A percentile compares a stretch with the other conserved stretches of the same genome.
Conservation (phyloP, 2,888 invertebrate genomes). For the Heliconius ethilla region DNA sequence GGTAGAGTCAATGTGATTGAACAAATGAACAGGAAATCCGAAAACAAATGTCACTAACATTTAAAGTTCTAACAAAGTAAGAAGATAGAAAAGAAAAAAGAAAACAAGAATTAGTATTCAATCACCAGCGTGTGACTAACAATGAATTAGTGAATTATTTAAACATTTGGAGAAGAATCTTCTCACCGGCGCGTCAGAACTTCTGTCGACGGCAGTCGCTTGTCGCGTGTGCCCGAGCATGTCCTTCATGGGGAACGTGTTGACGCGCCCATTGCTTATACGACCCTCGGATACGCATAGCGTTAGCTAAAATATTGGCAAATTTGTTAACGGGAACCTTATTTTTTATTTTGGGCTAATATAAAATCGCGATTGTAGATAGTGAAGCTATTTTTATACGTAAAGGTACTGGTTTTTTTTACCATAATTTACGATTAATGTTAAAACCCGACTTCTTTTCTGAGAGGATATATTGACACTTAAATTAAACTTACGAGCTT, state of each 20-base stretch:
- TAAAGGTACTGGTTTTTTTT: no score
- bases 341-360: no score
- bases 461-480: no score
- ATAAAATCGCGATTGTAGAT: no score
- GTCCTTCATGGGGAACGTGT: constrained; percentile 93
- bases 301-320: constrained; percentile 81
- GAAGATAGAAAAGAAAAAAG: not conserved
- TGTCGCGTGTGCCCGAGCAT: constrained; percentile 84
- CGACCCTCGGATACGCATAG: constrained; percentile 89
- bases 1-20: not conserved
- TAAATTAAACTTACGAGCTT: no score
- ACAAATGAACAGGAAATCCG: not conserved
- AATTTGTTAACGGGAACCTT: not conserved
- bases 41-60: not conserved
- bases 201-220: constrained; percentile 86
- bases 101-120: not conserved
- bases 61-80: not conserved
- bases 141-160: not conserved
- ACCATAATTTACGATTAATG: no score
- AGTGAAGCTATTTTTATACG: no score
- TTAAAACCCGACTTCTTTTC: no score
- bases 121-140: not conserved
- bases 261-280: constrained; percentile 86
- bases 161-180: not conserved
- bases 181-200: constrained; percentile 89